Evolutionary conservation across 2,888 invertebrate genomes (phyloP), one percentile per base, ranked within the genome.

Genomic region (Conistra vaccinii): DNA sequence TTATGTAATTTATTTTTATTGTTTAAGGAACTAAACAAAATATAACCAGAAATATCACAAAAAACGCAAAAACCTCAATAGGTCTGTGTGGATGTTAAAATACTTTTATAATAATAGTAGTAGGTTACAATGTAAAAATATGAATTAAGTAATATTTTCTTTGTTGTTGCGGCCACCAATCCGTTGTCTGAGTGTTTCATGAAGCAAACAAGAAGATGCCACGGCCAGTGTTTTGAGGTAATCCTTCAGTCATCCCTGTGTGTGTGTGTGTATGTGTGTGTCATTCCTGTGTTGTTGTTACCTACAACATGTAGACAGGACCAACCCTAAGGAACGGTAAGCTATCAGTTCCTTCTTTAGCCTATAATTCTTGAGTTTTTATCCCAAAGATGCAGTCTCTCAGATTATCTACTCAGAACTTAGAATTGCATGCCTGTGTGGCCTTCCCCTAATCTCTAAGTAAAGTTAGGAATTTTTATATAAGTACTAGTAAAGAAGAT

Each of bases 401-500:
- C 17, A n/a, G 14, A 26, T 62, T 26, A 39, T 5, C 39, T 14
- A 20, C 20, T 45, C 7, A 29, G 42, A 45, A 20, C 12, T 20
- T 12, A 14, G 20, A 48, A 20, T 39, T 48, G 9, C 10, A 10
- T 39, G 10, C 1, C 0, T 3, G 20, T n/a, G 26, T 42, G 35
- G 14, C 61, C 45, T 60, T 76, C 61, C 17, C 14, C 9, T 20
- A 53, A 58, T 61, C 45, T 53, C 17, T 10, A 10, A 57, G 14
- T 20, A 42, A 29, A 17, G 9, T 35, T 39, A 26, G 26, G 14
- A 45, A 0, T 32, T 62, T 39, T 48, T 29, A 10, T 26, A 63
- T 17, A 29, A 58, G 29, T 32, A 78, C 39, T 70, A 20, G n/a
- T 39, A 53, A 66, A 68, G 14, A 66, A 68, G 14, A 63, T 69